Evolutionary conservation across 2,888 invertebrate genomes (phyloP).

Genomic region (Spatulosminthurus flaviceps): DNA sequence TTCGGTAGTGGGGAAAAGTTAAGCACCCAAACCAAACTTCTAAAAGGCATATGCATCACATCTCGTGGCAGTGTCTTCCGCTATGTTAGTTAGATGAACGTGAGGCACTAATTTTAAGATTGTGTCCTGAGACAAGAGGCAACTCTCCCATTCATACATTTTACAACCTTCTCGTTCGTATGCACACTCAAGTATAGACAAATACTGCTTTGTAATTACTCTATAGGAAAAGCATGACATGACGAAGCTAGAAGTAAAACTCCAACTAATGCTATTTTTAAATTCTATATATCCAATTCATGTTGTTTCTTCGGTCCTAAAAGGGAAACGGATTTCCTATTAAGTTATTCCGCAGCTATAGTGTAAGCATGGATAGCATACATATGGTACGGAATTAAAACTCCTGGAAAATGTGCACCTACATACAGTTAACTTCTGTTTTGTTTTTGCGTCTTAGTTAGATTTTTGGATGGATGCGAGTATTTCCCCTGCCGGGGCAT

Average conservation of each 20-base stretch:
- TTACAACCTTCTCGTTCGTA: not conserved
- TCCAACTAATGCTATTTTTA: slow-evolving; percentile 3
- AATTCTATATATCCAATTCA: slow-evolving; percentile 4
- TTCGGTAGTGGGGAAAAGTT: no score
- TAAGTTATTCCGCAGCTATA: not conserved
- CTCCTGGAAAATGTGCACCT: not conserved
- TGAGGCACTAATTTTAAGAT: not conserved
- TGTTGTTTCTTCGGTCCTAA: not conserved
- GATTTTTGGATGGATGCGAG: slow-evolving; percentile 13
- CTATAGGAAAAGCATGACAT: not conserved
- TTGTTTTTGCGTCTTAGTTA: slow-evolving; percentile 16
- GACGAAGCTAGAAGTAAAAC: not conserved
- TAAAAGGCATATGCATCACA: no score
- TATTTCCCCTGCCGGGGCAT: slow-evolving; percentile 9
- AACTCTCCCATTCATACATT: not conserved
- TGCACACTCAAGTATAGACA: not conserved
- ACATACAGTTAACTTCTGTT: slow-evolving; percentile 25
- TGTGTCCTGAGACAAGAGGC: not conserved
- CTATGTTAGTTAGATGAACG: not conserved
- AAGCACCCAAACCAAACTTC: no score
- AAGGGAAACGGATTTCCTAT: not conserved
- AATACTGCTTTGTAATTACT: slow-evolving; percentile 4
- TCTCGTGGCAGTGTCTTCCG: not conserved
- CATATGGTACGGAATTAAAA: not conserved
- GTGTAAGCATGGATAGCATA: not conserved